These are phyloP conservation scores for Bubalus kerabau DNA, from an alignment of 2,113 vertebrate species.

Conservation along the genomic window DNA sequence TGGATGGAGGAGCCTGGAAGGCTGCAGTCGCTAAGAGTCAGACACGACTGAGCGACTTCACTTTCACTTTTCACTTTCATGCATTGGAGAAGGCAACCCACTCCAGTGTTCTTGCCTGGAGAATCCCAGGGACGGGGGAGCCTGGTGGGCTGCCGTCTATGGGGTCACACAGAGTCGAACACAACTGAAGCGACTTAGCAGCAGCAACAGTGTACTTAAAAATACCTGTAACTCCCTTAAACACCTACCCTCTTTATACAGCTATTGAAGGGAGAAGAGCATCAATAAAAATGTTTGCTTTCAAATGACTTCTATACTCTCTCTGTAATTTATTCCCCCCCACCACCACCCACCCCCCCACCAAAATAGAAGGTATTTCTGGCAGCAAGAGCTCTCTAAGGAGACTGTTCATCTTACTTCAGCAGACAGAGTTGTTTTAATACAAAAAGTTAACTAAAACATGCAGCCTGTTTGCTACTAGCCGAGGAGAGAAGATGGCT, in stretches of 20 bases:
- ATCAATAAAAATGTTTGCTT: constrained; percentile 29
- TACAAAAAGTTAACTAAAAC: constrained; percentile 31
- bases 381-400: not conserved
- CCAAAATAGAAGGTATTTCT: not conserved
- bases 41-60: not conserved
- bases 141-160: not conserved
- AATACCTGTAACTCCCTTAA: not conserved
- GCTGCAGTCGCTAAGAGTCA: rapidly evolving
- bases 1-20: rapidly evolving
- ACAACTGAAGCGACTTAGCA: not conserved
- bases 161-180: not conserved
- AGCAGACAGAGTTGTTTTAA: not conserved
- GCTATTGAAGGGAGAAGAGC: not conserved
- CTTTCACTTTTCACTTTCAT: not conserved
- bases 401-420: not conserved
- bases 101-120: not conserved
- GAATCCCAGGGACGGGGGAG: not conserved
- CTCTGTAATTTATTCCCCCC: not conserved
- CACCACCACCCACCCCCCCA: rapidly evolving
- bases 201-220: not conserved
- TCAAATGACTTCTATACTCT: not conserved
- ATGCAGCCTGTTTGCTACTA: not conserved
- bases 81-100: not conserved
- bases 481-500: not conserved
- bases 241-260: not conserved